phyloP scores from a whole-genome alignment of 2,113 vertebrate species.

The Isurus oxyrinchus region DNA sequence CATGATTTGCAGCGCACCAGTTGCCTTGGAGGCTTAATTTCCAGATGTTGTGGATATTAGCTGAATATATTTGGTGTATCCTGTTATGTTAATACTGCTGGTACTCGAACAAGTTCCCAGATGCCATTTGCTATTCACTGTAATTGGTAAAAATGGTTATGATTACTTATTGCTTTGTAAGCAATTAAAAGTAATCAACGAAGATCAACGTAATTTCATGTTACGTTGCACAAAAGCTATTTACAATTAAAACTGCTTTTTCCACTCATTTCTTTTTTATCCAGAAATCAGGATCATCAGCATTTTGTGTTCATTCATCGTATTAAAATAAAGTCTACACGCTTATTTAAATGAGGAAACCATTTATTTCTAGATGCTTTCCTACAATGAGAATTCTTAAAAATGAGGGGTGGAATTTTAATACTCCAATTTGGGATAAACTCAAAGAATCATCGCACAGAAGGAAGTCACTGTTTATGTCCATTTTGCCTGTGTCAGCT shows the following conservation, averaged over 20 bases:
- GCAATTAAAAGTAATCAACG: constrained; percentile 33
- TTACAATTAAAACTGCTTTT: constrained; percentile 16
- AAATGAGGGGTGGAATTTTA: not conserved
- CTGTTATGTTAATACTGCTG: constrained; percentile 19
- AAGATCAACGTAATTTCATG: constrained; percentile 33
- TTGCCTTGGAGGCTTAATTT: constrained; percentile 35
- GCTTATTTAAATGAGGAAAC: not conserved
- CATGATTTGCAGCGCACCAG: not conserved
- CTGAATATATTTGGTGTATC: constrained; percentile 26
- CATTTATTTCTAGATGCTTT: not conserved
- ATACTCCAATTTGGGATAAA: not conserved
- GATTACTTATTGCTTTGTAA: constrained; percentile 29
- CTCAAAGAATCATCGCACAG: not conserved
- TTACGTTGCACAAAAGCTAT: not conserved
- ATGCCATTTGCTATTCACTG: constrained; percentile 24
- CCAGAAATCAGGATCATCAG: not conserved
- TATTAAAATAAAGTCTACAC: not conserved
- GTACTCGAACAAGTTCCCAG: constrained; percentile 29
- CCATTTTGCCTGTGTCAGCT: not conserved
- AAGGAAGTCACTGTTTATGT: not conserved
- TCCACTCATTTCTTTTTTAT: not conserved
- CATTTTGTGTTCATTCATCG: not conserved
- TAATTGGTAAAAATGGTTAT: constrained; percentile 32
- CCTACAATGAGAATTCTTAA: too few species aligned
- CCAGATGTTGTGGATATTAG: constrained; percentile 33